Conservation (phyloP, 92 coral and sea anemone species). For the Parazoanthus darwini region DNA sequence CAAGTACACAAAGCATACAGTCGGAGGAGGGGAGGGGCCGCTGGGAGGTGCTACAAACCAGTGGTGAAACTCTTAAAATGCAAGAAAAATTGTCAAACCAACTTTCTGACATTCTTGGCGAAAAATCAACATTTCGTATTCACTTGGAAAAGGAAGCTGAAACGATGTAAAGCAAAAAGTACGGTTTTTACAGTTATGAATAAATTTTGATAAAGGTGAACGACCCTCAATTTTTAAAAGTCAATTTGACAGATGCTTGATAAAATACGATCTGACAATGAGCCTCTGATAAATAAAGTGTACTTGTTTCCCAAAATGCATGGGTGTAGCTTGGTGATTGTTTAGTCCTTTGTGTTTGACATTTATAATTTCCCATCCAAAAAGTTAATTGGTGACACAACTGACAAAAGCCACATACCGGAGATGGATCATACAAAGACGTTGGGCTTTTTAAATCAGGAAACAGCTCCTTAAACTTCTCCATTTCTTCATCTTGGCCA, state of each 20-base stretch:
- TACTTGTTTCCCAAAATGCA: too few species aligned
- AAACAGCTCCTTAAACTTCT: constrained; percentile 13
- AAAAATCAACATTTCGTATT: background rate
- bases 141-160: background rate
- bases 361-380: background rate
- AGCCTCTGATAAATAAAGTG: too few species aligned
- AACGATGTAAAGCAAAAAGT: too few species aligned
- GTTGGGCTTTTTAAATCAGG: constrained; percentile 59
- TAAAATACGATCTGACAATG: too few species aligned
- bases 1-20: background rate
- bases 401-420: constrained; percentile 40
- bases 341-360: too few species aligned
- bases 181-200: too few species aligned
- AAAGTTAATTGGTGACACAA: background rate
- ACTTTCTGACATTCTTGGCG: background rate
- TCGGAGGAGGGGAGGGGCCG: background rate
- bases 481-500: constrained; percentile 1
- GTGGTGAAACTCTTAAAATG: background rate
- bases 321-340: too few species aligned
- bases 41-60: background rate
- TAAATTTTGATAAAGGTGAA: too few species aligned
- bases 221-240: too few species aligned
- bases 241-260: too few species aligned
- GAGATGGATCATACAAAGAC: constrained; percentile 50
- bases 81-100: background rate